Base-by-base conservation (phyloP, 2,113 vertebrate species). In the Pavo muticus region DNA sequence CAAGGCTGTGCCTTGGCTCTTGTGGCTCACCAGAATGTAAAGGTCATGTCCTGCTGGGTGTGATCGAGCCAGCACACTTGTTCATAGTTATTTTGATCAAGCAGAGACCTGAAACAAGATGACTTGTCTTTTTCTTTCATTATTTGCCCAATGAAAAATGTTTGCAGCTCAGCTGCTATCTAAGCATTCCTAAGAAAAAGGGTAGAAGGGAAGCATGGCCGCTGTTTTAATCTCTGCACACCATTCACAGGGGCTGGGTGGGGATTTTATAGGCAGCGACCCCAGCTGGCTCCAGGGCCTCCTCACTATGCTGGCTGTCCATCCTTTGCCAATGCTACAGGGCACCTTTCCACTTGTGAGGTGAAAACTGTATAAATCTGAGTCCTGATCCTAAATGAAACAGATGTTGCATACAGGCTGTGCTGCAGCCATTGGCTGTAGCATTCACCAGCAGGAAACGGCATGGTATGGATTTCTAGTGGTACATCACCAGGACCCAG, bases 191-290 rank as follows among this genome's bases (percentile, higher is more conserved):
- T 64, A 13, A 71, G 76, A 85, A 17, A 3, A 25, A 4, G 2
- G 5, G 24, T 42, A 15, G 42, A 40, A 61, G n/a, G 76, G 27
- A 68, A 78, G 44, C 18, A 57, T 40, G 24, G 11, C 32, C 15
- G 0, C 0, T 14, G 57, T 54, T 80, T 52, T 76, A 29, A 70
- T 72, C 6, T 1, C 39, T 89, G 47, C 5, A 1, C 13, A 57
- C 11, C 30, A 3, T 4, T 5, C 7, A 1, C 0, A 0, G 39
- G 52, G 17, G 27, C 11, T 6, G 6, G 4, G 16, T 89, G 44
- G 37, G 30, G 16, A 40, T 72, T 68, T 82, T 68, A 64, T 48
- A 47, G 56, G 59, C 44, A 11, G 10, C 1, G 3, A 11, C 19
- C 14, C 25, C 45, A 40, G 37, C 11, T 29, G 17, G 16, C 39